Percentiles rank a stretch among this genome's conserved stretches.
phyloP scores from a whole-genome alignment of 2,797 vertebrate genomes.

The Eospalax fontanierii region DNA sequence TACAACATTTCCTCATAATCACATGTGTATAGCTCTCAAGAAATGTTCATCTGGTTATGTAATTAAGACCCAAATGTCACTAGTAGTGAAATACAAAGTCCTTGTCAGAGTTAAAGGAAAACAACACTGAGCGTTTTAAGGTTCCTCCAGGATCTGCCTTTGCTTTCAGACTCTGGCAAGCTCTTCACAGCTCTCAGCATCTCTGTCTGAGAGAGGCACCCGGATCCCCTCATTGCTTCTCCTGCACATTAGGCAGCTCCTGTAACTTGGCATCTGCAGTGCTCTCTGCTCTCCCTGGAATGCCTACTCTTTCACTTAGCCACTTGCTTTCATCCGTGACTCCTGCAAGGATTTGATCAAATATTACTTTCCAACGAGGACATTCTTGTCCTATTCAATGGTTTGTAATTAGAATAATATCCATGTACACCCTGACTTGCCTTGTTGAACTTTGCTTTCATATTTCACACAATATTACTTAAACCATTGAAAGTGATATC shows the following conservation, averaged over 20 bases:
- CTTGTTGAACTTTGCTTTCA: not conserved
- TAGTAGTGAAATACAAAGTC: not conserved
- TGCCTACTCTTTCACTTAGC: no score
- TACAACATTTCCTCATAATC: not conserved
- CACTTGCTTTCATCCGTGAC: not conserved
- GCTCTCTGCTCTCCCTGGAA: not conserved
- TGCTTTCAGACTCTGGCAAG: not conserved
- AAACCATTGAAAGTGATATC: not conserved
- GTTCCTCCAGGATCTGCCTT: not conserved
- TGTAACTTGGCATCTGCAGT: not conserved
- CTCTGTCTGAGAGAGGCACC: no score
- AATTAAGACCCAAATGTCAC: not conserved
- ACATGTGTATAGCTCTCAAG: not conserved
- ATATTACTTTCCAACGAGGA: not conserved
- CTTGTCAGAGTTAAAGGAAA: slow-evolving; percentile 1
- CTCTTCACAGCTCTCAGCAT: not conserved
- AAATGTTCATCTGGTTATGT: not conserved
- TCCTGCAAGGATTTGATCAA: not conserved
- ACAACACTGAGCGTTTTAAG: not conserved
- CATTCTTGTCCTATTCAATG: not conserved
- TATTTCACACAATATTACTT: not conserved
- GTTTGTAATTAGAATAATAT: not conserved
- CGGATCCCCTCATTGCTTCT: not conserved
- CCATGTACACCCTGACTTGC: not conserved
- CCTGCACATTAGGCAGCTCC: not conserved